phyloP scores from a whole-genome alignment of 2,113 vertebrate genomes.

The Petroica traversi region DNA sequence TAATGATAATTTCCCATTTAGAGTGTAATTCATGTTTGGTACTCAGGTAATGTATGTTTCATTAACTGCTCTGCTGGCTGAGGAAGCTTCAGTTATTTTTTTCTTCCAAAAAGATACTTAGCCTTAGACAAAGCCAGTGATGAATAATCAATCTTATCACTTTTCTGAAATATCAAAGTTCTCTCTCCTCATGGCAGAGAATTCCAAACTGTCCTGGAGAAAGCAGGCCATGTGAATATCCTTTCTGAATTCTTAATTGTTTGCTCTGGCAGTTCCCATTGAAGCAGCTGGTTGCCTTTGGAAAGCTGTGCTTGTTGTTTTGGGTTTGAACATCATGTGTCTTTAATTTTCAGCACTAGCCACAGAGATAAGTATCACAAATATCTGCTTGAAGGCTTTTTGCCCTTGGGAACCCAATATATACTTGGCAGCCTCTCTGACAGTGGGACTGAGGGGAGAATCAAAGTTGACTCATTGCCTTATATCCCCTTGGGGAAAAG shows the following conservation, averaged over 20 bases:
- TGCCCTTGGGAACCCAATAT: constrained; percentile 44
- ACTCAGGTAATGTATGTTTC: background rate
- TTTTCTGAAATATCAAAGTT: background rate
- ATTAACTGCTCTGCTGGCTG: background rate
- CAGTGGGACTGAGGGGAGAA: background rate
- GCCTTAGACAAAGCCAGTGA: background rate
- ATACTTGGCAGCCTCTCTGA: constrained; percentile 26
- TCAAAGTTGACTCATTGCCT: constrained; percentile 32
- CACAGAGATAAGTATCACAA: constrained; percentile 41
- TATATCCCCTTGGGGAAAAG: background rate
- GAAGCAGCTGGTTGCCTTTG: constrained; percentile 50
- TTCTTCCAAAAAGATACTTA: background rate
- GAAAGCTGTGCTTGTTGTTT: constrained; percentile 28
- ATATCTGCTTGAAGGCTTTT: constrained; percentile 45
- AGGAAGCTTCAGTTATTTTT: background rate
- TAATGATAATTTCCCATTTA: background rate
- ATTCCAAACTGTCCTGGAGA: background rate
- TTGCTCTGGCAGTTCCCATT: constrained; percentile 36
- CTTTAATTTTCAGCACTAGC: constrained; percentile 52
- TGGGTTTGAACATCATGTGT: constrained; percentile 51
- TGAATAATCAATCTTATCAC: background rate
- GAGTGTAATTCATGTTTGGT: background rate
- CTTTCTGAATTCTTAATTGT: constrained; percentile 10
- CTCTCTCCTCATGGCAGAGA: background rate
- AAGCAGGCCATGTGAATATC: background rate